Evolutionary conservation across 1,140 invertebrate species (phyloP).

Genomic region (Pemphigus obesinymphae): DNA sequence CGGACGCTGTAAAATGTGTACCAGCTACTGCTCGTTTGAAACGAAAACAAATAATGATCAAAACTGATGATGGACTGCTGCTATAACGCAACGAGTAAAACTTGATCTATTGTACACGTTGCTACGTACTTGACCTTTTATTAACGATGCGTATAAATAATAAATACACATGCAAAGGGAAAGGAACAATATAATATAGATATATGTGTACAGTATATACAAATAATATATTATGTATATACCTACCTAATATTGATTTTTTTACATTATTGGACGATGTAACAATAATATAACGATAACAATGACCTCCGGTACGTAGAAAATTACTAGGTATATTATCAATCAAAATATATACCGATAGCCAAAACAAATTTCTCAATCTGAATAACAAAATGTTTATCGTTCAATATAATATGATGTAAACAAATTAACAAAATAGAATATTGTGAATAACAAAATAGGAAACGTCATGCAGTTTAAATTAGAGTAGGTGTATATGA

Average conservation of each 20-base stretch:
- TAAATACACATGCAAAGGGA: neutral
- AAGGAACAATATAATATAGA: neutral
- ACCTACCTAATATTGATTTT: too few relatives aligned
- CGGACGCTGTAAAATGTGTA: neutral
- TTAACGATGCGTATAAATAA: neutral
- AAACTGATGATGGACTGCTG: too few relatives aligned
- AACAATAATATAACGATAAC: neutral
- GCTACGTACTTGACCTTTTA: neutral
- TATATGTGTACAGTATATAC: neutral
- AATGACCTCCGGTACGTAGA: neutral
- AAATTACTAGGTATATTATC: neutral
- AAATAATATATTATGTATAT: neutral
- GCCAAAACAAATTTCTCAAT: neutral
- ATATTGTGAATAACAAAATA: too few relatives aligned
- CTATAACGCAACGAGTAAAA: neutral
- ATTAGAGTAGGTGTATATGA: too few relatives aligned
- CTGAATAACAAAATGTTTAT: neutral
- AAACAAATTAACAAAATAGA: neutral
- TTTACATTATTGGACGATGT: too few relatives aligned
- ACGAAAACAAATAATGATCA: slow-evolving; percentile 8
- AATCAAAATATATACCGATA: neutral
- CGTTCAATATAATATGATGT: neutral
- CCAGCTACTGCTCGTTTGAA: neutral
- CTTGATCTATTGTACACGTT: neutral
- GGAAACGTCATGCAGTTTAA: too few relatives aligned